Evolutionary conservation across 2,888 invertebrate species (phyloP), one percentile per base, ranked within the genome.

Genomic region (Melanostoma mellinum): DNA sequence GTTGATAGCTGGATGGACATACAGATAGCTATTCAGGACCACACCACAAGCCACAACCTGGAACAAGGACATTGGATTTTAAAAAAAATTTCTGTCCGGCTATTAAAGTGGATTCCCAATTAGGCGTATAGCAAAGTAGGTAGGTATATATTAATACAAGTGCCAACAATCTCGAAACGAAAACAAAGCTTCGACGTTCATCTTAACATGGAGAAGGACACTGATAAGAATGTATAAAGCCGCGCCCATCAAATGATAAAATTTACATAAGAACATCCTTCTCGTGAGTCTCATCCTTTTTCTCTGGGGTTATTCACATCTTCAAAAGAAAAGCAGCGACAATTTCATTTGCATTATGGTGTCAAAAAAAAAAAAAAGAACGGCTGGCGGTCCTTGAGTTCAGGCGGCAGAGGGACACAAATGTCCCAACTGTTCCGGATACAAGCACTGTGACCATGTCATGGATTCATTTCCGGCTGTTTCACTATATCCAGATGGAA

Each of bases 401-500:
- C 80, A 75, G 30, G 53, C 46, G 71, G 71, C 20, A 65, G 53
- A 60, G 58, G 56, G 10, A 68, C 50, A 56, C 6, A 61, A 76
- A 55, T 50, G 52, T 42, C 63, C 56, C 53, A 79, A 73, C 69
- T 71, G 53, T 38, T 20, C 71, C 81, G 71, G 72, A 72, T 55
- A 67, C 76, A 76, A 53, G 67, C 76, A 42, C 50, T 72, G 76
- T 55, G 80, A 65, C 69, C 76, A 81, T 75, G 75, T 76, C 76
- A 76, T 71, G 81, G 67, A 76, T 72, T 81, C 76, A 72, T 81
- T 81, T 81, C 76, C 81, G 67, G 71, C 67, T 65, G 63, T 71
- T 74, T 69, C 53, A 42, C 77, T 48, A 30, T 61, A 69, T 52
- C 52, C 35, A 6, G 10, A 30, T 61, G 56, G 35, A 3, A 6